Evolutionary conservation across 2,888 invertebrate species (phyloP).

Genomic region (Adelognathus sp.): DNA sequence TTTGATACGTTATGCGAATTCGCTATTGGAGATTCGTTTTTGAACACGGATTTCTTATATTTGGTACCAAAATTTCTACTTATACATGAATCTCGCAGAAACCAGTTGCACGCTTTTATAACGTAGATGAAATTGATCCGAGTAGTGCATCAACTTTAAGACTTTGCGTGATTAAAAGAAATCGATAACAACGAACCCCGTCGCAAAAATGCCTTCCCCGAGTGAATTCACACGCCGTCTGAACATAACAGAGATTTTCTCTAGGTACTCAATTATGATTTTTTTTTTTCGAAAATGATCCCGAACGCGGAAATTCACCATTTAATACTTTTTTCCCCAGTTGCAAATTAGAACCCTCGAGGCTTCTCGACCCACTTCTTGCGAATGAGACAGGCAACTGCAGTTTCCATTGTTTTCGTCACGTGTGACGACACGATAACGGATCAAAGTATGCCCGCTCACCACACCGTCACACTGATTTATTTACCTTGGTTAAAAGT

Average conservation of each 20-base stretch:
- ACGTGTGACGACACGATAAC: slow-evolving; percentile 23
- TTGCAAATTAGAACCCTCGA: slow-evolving; percentile 3
- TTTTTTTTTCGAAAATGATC: neutral
- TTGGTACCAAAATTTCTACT: neutral
- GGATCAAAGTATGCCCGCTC: neutral
- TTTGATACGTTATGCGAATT: neutral
- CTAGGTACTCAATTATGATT: neutral
- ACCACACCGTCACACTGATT: neutral
- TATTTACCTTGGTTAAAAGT: neutral
- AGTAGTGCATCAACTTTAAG: slow-evolving; percentile 36
- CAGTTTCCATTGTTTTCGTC: slow-evolving; percentile 23
- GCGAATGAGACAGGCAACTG: neutral
- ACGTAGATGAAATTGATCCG: neutral
- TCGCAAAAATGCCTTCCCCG: neutral
- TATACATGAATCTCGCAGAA: neutral
- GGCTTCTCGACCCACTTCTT: slow-evolving; percentile 18
- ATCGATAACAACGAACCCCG: slow-evolving; percentile 42
- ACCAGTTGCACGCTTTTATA: neutral
- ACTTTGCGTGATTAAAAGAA: slow-evolving; percentile 24
- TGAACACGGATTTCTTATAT: neutral
- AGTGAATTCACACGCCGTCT: neutral
- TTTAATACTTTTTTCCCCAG: neutral
- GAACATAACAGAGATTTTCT: neutral
- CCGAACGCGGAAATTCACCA: neutral
- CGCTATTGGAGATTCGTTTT: neutral